Conservation (phyloP, 2,113 vertebrate genomes). For the Siniperca knerii region DNA sequence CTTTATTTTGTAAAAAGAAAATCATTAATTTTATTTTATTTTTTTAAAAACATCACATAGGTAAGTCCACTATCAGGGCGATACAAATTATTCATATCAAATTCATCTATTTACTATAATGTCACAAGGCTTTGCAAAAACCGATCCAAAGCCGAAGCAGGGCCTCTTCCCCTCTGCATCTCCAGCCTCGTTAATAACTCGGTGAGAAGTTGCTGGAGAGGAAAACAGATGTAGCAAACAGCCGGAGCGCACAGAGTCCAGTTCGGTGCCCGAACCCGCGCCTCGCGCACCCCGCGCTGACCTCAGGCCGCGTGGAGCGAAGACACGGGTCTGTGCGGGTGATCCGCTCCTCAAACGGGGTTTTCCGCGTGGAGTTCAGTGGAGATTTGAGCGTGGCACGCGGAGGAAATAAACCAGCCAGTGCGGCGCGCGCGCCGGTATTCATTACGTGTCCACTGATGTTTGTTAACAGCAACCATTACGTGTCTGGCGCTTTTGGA, state of each 20-base stretch:
- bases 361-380: background rate
- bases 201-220: background rate
- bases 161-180: background rate
- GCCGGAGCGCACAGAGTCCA: too few relatives aligned
- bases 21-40: background rate
- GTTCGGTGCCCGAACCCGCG: too few relatives aligned
- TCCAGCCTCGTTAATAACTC: background rate
- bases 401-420: background rate
- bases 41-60: background rate
- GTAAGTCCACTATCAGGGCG: background rate
- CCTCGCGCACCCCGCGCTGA: too few relatives aligned
- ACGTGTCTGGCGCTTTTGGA: background rate
- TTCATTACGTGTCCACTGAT: background rate
- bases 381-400: too few relatives aligned
- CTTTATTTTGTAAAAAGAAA: background rate
- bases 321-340: too few relatives aligned
- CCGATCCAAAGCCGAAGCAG: rapidly evolving
- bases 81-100: background rate
- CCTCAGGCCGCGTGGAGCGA: too few relatives aligned
- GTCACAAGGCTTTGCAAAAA: background rate
- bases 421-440: background rate
- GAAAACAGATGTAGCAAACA: too few relatives aligned
- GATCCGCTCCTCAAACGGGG: too few relatives aligned
- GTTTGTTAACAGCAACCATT: background rate
- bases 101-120: background rate